Base-by-base conservation (phyloP, 92 coral and sea anemone genomes). In the Actinernus sp. region DNA sequence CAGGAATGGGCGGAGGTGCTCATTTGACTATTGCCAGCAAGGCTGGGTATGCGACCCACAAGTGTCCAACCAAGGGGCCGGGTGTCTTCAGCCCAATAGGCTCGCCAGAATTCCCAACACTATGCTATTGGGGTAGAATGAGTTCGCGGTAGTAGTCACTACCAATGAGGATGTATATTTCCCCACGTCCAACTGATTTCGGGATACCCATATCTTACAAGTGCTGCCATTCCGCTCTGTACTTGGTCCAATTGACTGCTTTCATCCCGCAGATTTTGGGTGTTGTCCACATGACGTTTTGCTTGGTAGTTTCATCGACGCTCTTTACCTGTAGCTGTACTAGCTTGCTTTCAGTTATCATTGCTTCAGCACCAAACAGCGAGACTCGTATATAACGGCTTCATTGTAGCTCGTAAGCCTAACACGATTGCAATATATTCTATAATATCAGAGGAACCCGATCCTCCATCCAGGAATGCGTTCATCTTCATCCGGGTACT, bases 11-110 rank as follows among this genome's bases (percentile, higher is more conserved):
- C 52, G 49, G 10, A 76, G 1, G 50, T 68, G 31, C n/a, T n/a
- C n/a, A 63, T 36, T 14, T 51, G 60, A 27, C 68, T 57, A 26
- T 76, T n/a, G 48, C 36, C 37, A 31, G 32, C 34, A 26, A 74
- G 37, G 51, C 57, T 38, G 38, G 47, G 60, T 11, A 81, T 60
- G 1, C 47, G 43, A n/a, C 88, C 87, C 25, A 68, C 57, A 22
- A 80, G 71, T n/a, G 66, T 49, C 66, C 81, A 71, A 30, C 85
- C 87, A 52, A 80, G 81, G n/a, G n/a, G n/a, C n/a, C n/a, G 24
- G 65, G 64, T 16, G 73, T 80, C 19, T 32, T 60, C 13, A 80
- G 8, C 7, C 74, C 87, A 46, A 53, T 50, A 6, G 74, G 88
- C 38, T 71, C 61, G 29, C 76, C 76, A 5, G 66, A 13, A 11